phyloP scores from a whole-genome alignment of 2,797 vertebrate genomes.

The Danio tinwini region DNA sequence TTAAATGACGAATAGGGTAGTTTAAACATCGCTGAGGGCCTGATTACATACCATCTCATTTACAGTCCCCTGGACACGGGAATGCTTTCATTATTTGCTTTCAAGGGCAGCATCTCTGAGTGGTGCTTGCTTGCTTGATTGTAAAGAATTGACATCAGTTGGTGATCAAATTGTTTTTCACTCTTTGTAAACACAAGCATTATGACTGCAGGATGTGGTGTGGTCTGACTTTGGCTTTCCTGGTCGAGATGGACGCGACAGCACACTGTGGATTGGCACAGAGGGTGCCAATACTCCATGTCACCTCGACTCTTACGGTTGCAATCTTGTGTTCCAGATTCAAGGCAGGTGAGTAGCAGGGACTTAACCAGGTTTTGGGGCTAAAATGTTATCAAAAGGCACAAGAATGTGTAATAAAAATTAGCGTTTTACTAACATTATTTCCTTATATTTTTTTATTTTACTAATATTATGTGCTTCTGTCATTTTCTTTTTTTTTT shows the following conservation, averaged over 20 bases:
- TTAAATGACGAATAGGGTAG: constrained; percentile 80
- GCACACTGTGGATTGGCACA: constrained; percentile 94
- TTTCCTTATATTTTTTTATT: too few species aligned
- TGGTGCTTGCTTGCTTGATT: constrained; percentile 50
- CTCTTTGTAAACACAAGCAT: constrained; percentile 11
- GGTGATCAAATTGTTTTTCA: constrained; percentile 14
- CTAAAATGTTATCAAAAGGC: not conserved
- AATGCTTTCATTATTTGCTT: constrained; percentile 82
- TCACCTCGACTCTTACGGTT: constrained; percentile 94
- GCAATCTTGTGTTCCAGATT: constrained; percentile 94
- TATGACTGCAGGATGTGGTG: constrained; percentile 78
- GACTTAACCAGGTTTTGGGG: not conserved
- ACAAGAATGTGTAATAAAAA: too few species aligned
- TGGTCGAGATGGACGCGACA: constrained; percentile 88
- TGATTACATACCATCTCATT: constrained; percentile 83
- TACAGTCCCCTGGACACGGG: constrained; percentile 76
- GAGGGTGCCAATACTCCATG: constrained; percentile 92
- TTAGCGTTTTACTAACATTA: too few species aligned
- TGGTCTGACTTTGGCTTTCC: constrained; percentile 96
- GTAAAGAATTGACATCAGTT: constrained; percentile 57
- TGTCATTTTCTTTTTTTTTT: too few species aligned
- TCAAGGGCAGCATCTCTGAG: constrained; percentile 53
- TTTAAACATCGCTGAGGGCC: constrained; percentile 77
- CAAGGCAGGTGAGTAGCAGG: constrained; percentile 88
- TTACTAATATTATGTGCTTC: too few species aligned